Evolutionary conservation across 2,888 invertebrate genomes (phyloP).

Genomic region (Ditylenchus weischeri): DNA sequence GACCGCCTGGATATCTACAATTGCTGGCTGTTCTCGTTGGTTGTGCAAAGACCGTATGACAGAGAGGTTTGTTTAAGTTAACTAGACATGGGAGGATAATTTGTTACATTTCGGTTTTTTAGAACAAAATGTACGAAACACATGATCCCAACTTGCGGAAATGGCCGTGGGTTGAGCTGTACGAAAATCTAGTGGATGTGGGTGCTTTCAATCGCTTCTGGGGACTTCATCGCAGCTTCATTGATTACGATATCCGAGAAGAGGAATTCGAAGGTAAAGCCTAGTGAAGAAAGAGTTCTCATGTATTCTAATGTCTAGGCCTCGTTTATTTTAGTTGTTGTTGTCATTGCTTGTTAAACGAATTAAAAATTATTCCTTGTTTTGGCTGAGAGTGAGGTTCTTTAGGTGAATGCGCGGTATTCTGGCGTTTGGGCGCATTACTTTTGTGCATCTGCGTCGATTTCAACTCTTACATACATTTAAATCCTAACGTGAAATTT

Average conservation of each 20-base stretch:
- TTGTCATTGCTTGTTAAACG: no score
- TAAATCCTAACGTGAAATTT: no score
- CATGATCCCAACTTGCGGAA: slow-evolving; percentile 43
- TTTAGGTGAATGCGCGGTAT: no score
- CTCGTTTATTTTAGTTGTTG: no score
- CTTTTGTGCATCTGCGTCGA: no score
- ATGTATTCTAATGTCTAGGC: no score
- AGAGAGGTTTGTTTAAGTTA: slow-evolving; percentile 33
- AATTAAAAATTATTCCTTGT: no score
- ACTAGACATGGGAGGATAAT: neutral
- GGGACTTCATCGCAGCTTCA: slow-evolving; percentile 39
- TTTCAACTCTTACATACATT: no score
- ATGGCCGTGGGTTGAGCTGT: slow-evolving; percentile 45
- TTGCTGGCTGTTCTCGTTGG: slow-evolving; percentile 47
- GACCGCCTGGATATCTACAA: slow-evolving; percentile 48
- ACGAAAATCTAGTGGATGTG: slow-evolving; percentile 45
- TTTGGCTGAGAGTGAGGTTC: no score
- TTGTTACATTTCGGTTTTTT: slow-evolving; percentile 10
- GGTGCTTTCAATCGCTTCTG: slow-evolving; percentile 48
- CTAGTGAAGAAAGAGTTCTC: no score
- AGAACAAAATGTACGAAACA: slow-evolving; percentile 39
- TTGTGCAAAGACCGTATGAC: slow-evolving; percentile 43
- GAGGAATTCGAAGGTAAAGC: slow-evolving; percentile 22
- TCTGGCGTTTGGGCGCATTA: no score
- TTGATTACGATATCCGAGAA: slow-evolving; percentile 42